phyloP scores from a whole-genome alignment of 2,797 vertebrate species.

The Lateolabrax maculatus region DNA sequence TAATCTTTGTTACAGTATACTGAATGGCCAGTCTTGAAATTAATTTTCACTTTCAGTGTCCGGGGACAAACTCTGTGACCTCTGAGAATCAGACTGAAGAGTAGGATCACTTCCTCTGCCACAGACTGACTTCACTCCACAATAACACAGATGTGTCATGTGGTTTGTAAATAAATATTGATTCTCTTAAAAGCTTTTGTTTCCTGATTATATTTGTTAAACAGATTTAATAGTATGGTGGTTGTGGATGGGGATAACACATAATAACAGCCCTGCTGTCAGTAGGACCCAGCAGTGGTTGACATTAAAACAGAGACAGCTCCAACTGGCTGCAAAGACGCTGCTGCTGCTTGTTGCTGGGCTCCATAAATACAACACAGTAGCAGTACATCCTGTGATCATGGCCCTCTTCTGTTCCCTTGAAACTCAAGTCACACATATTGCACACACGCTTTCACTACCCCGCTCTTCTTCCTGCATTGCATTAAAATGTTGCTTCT shows the following conservation, averaged over 20 bases:
- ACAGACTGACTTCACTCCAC: background rate
- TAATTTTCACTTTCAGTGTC: background rate
- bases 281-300: slow-evolving; percentile 9
- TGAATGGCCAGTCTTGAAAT: background rate
- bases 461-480: rapidly evolving
- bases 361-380: slow-evolving; percentile 10
- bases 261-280: slow-evolving; percentile 23
- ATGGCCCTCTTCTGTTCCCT: background rate
- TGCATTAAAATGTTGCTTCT: background rate
- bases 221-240: slow-evolving; percentile 4
- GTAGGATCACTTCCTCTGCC: background rate
- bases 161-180: background rate
- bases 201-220: background rate
- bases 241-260: background rate
- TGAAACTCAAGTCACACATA: background rate
- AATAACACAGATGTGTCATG: background rate
- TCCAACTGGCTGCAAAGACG: background rate
- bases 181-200: background rate
- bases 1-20: background rate
- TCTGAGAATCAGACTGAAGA: background rate
- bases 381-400: background rate
- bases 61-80: background rate
- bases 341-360: slow-evolving; percentile 33
- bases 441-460: background rate
- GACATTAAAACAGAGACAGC: background rate